These are phyloP conservation scores for Tolmerus cingulatus DNA, from an alignment of 2,888 invertebrate species.

Conservation along the genomic window DNA sequence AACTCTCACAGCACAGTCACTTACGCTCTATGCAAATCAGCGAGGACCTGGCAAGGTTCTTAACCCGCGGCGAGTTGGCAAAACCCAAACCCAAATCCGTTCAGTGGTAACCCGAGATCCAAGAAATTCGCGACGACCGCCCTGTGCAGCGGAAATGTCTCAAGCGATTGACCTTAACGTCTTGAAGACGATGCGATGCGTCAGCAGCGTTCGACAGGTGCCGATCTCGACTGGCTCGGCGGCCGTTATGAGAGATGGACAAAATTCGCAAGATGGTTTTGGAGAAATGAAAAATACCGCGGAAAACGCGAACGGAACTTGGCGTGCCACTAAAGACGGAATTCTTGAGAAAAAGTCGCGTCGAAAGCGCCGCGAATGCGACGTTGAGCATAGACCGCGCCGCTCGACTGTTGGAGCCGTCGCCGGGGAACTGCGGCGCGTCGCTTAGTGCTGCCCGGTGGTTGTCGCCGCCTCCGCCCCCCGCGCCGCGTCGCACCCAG, in stretches of 20 bases:
- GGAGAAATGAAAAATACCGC: background rate
- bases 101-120: background rate
- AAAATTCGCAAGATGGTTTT: background rate
- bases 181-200: background rate
- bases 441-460: background rate
- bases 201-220: background rate
- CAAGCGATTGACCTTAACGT: background rate
- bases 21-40: background rate
- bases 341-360: background rate
- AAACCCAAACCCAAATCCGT: background rate
- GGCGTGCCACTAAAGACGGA: background rate
- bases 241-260: background rate
- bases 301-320: background rate
- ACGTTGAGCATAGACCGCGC: background rate
- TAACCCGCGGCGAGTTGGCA: background rate
- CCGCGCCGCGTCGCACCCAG: too few relatives aligned
- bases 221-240: background rate
- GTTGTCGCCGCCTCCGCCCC: background rate
- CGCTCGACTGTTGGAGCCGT: background rate
- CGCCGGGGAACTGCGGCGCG: background rate
- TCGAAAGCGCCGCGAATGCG: background rate
- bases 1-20: background rate
- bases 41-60: background rate
- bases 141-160: background rate
- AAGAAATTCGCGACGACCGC: background rate